phyloP scores from a whole-genome alignment of 2,888 invertebrate genomes.

The Fragum sueziense region DNA sequence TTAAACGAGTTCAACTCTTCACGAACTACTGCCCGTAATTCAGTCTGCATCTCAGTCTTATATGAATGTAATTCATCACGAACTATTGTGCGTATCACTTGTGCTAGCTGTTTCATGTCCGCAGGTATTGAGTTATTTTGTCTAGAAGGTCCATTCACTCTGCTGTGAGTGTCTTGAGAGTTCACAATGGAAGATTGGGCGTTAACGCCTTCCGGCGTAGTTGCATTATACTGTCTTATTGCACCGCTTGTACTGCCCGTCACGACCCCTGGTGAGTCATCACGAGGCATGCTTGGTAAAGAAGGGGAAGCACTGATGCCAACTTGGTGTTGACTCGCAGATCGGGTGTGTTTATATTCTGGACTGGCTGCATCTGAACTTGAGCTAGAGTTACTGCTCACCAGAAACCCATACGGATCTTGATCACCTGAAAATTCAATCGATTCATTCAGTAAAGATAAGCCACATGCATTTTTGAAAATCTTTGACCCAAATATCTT shows the following conservation, averaged over 20 bases:
- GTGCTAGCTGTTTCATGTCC: constrained; percentile 49
- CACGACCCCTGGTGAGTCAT: constrained; percentile 62
- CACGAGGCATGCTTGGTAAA: constrained; percentile 56
- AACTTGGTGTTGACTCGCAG: constrained; percentile 37
- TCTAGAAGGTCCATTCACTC: not conserved
- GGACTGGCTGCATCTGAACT: constrained; percentile 35
- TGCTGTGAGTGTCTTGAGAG: not conserved
- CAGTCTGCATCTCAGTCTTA: constrained; percentile 39
- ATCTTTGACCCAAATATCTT: too few relatives aligned
- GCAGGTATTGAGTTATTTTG: not conserved
- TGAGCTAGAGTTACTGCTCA: constrained; percentile 36
- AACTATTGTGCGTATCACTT: constrained; percentile 72
- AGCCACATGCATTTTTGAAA: too few relatives aligned
- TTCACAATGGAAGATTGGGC: constrained; percentile 50
- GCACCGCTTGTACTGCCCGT: constrained; percentile 36
- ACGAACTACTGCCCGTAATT: constrained; percentile 62
- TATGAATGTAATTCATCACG: constrained; percentile 46
- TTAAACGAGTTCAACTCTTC: constrained; percentile 49
- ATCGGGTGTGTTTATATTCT: constrained; percentile 35
- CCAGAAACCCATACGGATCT: constrained; percentile 46
- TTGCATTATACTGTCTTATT: constrained; percentile 23
- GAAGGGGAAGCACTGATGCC: constrained; percentile 63
- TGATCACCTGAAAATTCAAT: constrained; percentile 38
- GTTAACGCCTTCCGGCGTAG: constrained; percentile 66
- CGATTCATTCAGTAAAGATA: too few relatives aligned